Conservation (phyloP, 2,888 invertebrate species). For the Synergus itoensis region DNA sequence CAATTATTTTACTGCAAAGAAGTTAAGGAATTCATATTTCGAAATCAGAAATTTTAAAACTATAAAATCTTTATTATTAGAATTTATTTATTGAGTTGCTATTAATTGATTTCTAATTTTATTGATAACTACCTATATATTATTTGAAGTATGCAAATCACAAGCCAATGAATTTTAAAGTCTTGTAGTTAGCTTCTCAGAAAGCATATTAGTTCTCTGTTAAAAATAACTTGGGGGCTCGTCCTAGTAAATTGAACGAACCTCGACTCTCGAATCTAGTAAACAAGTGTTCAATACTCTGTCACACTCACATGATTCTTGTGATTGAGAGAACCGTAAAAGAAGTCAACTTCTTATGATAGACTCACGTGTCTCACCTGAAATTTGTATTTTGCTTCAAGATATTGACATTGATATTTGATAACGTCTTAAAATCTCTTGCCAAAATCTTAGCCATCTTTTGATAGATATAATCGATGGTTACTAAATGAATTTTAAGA, state of each 20-base stretch:
- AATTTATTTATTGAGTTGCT: not conserved
- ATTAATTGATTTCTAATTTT: not conserved
- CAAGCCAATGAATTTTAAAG: slow-evolving; percentile 31
- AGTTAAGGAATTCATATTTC: not conserved
- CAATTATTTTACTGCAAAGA: not conserved
- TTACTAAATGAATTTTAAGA: not conserved
- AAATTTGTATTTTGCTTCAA: not conserved
- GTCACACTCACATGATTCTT: slow-evolving; percentile 25
- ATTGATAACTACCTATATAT: not conserved
- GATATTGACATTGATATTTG: not conserved
- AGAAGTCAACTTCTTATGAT: not conserved
- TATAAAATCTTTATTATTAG: not conserved
- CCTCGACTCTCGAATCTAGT: slow-evolving; percentile 33
- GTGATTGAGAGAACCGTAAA: not conserved
- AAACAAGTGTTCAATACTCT: slow-evolving; percentile 33
- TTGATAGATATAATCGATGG: not conserved
- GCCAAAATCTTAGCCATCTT: not conserved
- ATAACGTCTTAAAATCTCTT: not conserved
- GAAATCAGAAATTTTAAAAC: not conserved
- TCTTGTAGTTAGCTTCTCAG: slow-evolving; percentile 33
- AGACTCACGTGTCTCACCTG: not conserved
- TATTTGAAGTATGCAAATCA: not conserved
- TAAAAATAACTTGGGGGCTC: slow-evolving; percentile 39
- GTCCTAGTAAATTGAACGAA: slow-evolving; percentile 34
- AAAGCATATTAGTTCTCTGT: slow-evolving; percentile 37